A percentile compares a stretch with the other conserved stretches of the same genome.
phyloP scores from a whole-genome alignment of 2,888 invertebrate genomes.

The Agonopterix arenella region DNA sequence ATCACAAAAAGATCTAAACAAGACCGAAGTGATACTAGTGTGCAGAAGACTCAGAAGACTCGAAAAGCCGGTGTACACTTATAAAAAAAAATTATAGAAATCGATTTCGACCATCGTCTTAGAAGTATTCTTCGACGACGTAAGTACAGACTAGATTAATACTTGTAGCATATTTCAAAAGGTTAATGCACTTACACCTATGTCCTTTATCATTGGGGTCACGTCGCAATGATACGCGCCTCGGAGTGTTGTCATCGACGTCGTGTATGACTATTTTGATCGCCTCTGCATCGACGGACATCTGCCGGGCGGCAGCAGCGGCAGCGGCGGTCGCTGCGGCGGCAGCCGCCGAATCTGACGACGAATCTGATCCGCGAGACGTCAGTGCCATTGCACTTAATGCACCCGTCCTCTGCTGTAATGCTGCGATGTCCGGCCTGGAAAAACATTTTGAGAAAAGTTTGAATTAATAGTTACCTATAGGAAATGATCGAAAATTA shows the following conservation, averaged over 20 bases:
- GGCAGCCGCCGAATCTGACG: conserved; percentile 43
- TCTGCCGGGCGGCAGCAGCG: conserved; percentile 84
- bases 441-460: background rate
- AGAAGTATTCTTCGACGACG: no score
- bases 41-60: no score
- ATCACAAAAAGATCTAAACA: no score
- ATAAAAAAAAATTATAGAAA: no score
- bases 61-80: no score
- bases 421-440: conserved; percentile 85
- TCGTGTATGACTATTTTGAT: conserved; percentile 96
- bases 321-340: conserved; percentile 71
- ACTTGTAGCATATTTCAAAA: no score
- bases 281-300: conserved; percentile 93
- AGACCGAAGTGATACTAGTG: no score
- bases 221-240: conserved; percentile 84
- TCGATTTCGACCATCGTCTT: no score
- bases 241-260: conserved; percentile 88
- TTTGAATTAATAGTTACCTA: no score
- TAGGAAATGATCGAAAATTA: no score
- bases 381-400: conserved; percentile 64
- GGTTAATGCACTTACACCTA: conserved; percentile 81
- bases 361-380: conserved; percentile 48
- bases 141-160: no score
- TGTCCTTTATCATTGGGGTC: conserved; percentile 91
- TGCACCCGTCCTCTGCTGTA: conserved; percentile 78